Evolutionary conservation across 2,888 invertebrate species (phyloP).

Genomic region (Ganaspis brasiliensis): DNA sequence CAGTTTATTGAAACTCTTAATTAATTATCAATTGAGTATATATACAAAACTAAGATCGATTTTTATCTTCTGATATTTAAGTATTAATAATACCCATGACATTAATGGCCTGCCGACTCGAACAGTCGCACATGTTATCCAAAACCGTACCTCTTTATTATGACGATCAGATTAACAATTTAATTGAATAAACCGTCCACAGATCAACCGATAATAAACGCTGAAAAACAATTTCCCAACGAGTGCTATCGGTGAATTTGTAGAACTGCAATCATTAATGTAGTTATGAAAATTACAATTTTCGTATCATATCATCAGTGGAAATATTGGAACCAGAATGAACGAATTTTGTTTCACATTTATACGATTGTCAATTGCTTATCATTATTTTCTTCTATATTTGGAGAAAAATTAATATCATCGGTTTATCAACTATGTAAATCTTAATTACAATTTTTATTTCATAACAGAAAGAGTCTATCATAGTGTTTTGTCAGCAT

Average conservation of each 20-base stretch:
- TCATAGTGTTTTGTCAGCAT: too few relatives aligned
- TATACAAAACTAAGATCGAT: not conserved
- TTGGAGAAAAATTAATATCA: too few relatives aligned
- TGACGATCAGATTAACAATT: conserved; percentile 74
- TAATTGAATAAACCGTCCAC: conserved; percentile 73
- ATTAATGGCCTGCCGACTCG: conserved; percentile 66
- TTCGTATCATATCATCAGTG: not conserved
- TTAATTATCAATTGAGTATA: too few relatives aligned
- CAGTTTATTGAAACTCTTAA: not conserved
- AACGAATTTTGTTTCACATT: not conserved
- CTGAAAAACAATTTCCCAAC: conserved; percentile 73
- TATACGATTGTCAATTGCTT: not conserved
- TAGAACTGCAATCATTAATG: conserved; percentile 44
- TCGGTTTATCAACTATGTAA: too few relatives aligned
- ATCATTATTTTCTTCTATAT: too few relatives aligned
- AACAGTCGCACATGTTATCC: conserved; percentile 69
- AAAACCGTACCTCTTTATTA: conserved; percentile 68
- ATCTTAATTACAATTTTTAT: too few relatives aligned
- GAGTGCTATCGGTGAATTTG: conserved; percentile 67
- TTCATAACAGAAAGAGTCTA: too few relatives aligned
- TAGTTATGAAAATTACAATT: not conserved
- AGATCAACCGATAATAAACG: conserved; percentile 72
- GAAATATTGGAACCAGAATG: not conserved
- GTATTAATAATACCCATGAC: not conserved
- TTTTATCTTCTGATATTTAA: not conserved